These are phyloP conservation scores for Enteromius viviparus DNA, from an alignment of 2,797 vertebrate species.

Conservation along the genomic window DNA sequence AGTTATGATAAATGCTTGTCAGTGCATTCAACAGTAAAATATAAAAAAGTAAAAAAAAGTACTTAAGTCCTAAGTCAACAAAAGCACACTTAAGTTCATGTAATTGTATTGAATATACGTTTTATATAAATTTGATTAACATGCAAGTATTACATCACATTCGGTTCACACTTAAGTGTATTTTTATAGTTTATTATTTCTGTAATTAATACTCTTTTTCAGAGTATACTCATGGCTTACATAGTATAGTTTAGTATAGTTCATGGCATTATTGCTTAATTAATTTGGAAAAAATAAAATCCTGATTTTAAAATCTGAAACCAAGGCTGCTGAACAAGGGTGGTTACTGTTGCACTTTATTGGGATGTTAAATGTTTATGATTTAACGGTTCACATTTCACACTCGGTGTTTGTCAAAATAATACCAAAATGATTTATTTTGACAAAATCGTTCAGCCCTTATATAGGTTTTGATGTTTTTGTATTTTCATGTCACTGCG, in stretches of 20 bases:
- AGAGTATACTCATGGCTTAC: too few species aligned
- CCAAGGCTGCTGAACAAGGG: neutral
- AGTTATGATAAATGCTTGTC: neutral
- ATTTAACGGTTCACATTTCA: neutral
- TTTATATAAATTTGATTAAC: neutral
- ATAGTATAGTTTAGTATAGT: too few species aligned
- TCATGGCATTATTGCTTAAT: neutral
- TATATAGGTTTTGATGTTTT: conserved; percentile 9
- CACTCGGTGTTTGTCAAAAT: neutral
- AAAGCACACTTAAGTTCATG: neutral
- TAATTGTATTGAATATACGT: neutral
- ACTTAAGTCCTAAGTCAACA: neutral
- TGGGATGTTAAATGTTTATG: neutral
- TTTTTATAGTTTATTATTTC: neutral
- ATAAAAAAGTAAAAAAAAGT: neutral
- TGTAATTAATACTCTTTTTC: neutral
- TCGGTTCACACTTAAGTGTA: neutral
- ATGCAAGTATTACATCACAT: neutral
- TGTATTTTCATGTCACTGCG: neutral
- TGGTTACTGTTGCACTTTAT: neutral
- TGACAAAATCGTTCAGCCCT: neutral
- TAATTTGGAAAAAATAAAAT: neutral
- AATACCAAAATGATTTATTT: neutral
- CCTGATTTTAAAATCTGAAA: too few species aligned
- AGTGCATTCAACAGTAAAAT: neutral